Evolutionary conservation across 1,140 invertebrate species (phyloP).

Genomic region (Euwallacea similis): DNA sequence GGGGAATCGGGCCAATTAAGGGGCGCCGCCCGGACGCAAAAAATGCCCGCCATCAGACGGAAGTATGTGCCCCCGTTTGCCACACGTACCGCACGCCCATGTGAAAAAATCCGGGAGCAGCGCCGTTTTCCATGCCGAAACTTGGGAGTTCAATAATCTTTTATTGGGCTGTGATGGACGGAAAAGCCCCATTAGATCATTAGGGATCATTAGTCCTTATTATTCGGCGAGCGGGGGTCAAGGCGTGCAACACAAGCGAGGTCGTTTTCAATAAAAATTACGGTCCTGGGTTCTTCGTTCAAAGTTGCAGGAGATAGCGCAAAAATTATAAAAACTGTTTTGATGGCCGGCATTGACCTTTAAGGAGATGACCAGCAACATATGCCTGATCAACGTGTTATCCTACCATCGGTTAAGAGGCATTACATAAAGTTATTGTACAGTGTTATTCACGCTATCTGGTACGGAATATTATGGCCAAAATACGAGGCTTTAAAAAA

Average conservation of each 20-base stretch:
- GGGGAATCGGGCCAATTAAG: constrained; percentile 27
- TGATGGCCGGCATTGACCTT: not conserved
- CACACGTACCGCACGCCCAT: constrained; percentile 14
- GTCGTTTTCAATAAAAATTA: not conserved
- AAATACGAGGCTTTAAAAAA: too few species aligned
- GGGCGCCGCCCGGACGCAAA: constrained; percentile 24
- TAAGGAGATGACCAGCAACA: not conserved
- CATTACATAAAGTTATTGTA: not conserved
- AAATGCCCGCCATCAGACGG: constrained; percentile 7
- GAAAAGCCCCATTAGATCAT: not conserved
- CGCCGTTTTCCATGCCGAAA: not conserved
- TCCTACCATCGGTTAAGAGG: not conserved
- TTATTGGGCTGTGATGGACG: not conserved
- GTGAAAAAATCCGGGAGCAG: not conserved
- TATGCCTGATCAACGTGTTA: not conserved
- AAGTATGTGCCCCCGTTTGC: constrained; percentile 14
- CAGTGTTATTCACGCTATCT: too few species aligned
- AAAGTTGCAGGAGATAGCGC: not conserved
- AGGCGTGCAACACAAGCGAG: not conserved
- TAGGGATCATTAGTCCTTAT: not conserved
- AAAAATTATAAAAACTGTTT: not conserved
- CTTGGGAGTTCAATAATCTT: not conserved
- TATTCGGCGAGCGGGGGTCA: not conserved
- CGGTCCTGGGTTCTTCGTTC: not conserved
- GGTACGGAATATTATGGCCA: too few species aligned